Conservation (phyloP, 2,888 invertebrate species). For the Allygus modestus region DNA sequence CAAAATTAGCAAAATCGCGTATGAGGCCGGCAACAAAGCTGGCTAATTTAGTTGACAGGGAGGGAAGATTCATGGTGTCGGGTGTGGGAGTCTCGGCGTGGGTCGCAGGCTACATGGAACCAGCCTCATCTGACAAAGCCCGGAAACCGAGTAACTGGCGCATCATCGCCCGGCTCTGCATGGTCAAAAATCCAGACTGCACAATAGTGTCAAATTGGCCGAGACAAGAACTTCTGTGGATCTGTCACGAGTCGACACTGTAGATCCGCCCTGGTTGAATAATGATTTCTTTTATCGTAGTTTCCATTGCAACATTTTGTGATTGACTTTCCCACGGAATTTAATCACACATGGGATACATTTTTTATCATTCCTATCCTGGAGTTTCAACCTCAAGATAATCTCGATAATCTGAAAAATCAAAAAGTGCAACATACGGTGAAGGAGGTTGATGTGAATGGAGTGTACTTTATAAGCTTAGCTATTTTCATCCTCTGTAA, state of each 20-base stretch:
- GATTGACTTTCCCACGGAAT: too few species aligned
- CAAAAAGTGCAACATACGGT: too few species aligned
- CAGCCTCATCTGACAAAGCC: slow-evolving; percentile 29
- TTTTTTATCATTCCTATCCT: too few species aligned
- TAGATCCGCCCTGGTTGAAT: background rate
- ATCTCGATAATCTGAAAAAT: too few species aligned
- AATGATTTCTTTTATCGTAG: background rate
- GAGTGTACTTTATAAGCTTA: too few species aligned
- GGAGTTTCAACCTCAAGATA: too few species aligned
- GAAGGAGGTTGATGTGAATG: too few species aligned
- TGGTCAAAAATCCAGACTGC: background rate
- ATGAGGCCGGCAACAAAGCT: slow-evolving; percentile 40
- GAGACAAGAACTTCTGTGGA: background rate
- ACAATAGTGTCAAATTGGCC: slow-evolving; percentile 15
- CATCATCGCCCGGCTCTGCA: slow-evolving; percentile 4
- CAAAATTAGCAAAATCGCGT: slow-evolving; percentile 36
- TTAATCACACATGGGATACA: too few species aligned
- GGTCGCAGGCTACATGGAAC: background rate
- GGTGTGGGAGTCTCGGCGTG: slow-evolving; percentile 4
- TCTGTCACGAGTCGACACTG: slow-evolving; percentile 11
- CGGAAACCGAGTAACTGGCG: slow-evolving; percentile 42
- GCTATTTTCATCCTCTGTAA: too few species aligned
- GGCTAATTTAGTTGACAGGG: slow-evolving; percentile 38
- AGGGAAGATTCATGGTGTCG: slow-evolving; percentile 17
- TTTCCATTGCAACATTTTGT: too few species aligned